phyloP scores from a whole-genome alignment of 92 coral and sea anemone genomes.

The Epizoanthus scotinus region DNA sequence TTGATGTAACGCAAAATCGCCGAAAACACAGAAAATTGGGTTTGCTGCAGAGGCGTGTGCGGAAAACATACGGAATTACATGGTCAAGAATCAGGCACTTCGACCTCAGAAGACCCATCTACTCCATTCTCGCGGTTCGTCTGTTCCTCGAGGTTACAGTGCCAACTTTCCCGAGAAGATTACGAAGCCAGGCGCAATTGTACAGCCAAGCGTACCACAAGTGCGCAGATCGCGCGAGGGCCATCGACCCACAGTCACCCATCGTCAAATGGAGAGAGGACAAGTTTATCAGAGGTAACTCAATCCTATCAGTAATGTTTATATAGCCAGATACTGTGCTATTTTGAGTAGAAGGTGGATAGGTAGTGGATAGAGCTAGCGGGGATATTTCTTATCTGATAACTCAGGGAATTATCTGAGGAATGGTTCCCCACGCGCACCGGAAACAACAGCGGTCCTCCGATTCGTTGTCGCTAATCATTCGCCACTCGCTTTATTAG shows the following conservation, averaged over 20 bases:
- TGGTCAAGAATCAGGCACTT: constrained; percentile 88
- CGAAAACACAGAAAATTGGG: constrained; percentile 77
- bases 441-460: constrained; percentile 10
- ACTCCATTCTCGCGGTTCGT: constrained; percentile 92
- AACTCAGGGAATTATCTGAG: background rate
- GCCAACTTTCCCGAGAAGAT: constrained; percentile 70
- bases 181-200: constrained; percentile 78
- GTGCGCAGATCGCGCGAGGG: constrained; percentile 58
- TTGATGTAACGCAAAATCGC: constrained; percentile 83
- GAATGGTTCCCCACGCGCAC: constrained; percentile 17
- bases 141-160: constrained; percentile 74
- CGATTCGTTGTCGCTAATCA: background rate
- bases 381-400: background rate
- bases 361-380: background rate
- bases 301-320: constrained; percentile 14
- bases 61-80: constrained; percentile 89
- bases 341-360: background rate
- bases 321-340: constrained; percentile 7
- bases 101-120: constrained; percentile 89
- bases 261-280: constrained; percentile 40
- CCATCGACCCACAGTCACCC: background rate
- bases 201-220: constrained; percentile 81
- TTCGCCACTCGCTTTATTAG: background rate
- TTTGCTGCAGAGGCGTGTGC: constrained; percentile 79
- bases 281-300: constrained; percentile 67